A percentile compares a stretch with the other conserved stretches of the same genome.
These are phyloP conservation scores for Protophormia terraenovae DNA, from an alignment of 2,888 invertebrate genomes.

Conservation along the genomic window DNA sequence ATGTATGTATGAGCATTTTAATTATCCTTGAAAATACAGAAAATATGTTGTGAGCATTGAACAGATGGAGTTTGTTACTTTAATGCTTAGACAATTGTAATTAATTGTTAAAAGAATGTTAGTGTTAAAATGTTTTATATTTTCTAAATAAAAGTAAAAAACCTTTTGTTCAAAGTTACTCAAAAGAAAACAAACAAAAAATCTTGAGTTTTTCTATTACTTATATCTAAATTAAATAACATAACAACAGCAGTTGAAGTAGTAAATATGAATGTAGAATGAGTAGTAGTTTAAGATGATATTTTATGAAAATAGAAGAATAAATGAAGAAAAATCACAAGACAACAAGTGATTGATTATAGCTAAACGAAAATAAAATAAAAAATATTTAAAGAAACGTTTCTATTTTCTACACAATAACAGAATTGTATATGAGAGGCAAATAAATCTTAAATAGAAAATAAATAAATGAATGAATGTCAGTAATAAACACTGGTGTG, in stretches of 20 bases:
- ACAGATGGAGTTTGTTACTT: background rate
- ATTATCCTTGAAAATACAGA: background rate
- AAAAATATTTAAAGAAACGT: background rate
- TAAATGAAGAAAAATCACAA: background rate
- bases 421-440: no score
- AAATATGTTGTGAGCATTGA: background rate
- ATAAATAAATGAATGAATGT: constrained; percentile 35
- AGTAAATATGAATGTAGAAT: no score
- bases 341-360: constrained; percentile 57
- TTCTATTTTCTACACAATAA: constrained; percentile 6
- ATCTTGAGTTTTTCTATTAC: background rate
- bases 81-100: constrained; percentile 40
- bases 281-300: constrained; percentile 1
- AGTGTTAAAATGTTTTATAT: background rate
- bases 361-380: constrained; percentile 29
- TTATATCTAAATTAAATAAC: constrained; percentile 15
- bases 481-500: background rate
- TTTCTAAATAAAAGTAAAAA: background rate
- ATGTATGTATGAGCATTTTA: background rate
- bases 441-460: constrained; percentile 18
- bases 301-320: constrained; percentile 24
- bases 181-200: no score
- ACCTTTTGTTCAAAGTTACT: no score
- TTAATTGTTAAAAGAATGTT: constrained; percentile 23
- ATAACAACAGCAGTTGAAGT: background rate